These are phyloP conservation scores for Psittacula cyanocephala DNA, from an alignment of 2,113 vertebrate species.

Conservation along the genomic window DNA sequence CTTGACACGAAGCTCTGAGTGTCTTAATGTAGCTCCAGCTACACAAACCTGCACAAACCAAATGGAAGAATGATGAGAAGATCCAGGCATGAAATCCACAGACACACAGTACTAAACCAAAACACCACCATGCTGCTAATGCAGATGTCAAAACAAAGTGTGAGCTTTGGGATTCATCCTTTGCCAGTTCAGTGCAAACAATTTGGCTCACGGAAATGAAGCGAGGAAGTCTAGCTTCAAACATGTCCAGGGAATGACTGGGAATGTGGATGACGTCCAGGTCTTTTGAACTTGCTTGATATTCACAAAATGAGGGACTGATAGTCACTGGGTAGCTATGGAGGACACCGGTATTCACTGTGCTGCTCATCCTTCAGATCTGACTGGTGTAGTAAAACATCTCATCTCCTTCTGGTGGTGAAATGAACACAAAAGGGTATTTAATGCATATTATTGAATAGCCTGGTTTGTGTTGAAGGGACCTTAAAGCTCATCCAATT, in stretches of 20 bases:
- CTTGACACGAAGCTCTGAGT: neutral
- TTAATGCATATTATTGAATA: neutral
- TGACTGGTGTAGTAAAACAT: neutral
- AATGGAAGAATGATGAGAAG: neutral
- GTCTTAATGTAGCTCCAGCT: neutral
- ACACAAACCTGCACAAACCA: neutral
- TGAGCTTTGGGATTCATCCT: constrained; percentile 41
- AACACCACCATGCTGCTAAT: neutral
- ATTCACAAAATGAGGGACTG: neutral
- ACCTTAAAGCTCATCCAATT: neutral
- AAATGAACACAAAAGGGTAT: neutral
- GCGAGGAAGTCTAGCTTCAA: constrained; percentile 11
- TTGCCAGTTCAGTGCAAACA: constrained; percentile 47
- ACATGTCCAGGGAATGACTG: neutral
- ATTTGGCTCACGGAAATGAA: constrained; percentile 16
- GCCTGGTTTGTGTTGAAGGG: neutral
- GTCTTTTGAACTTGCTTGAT: neutral
- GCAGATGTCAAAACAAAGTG: constrained; percentile 31
- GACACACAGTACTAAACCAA: neutral
- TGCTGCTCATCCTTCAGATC: neutral
- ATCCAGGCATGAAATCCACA: neutral
- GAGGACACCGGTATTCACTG: neutral
- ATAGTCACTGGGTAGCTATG: neutral
- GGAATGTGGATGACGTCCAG: constrained; percentile 24
- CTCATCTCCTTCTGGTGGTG: neutral